phyloP scores from a whole-genome alignment of 2,888 invertebrate species.

The Germaria angustata region DNA sequence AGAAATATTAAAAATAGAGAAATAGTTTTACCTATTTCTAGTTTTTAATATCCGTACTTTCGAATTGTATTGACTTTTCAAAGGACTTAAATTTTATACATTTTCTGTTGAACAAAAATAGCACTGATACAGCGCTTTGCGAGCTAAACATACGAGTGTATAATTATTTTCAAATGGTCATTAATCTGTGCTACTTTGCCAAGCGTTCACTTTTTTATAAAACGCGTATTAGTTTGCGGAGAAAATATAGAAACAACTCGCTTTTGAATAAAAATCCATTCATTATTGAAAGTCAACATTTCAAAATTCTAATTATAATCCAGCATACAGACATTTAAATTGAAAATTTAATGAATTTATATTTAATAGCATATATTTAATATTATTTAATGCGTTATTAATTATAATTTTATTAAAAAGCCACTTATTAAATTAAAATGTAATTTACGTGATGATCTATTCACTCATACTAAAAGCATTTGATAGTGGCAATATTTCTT shows the following conservation, averaged over 20 bases:
- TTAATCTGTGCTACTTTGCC: no score
- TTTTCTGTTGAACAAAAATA: no score
- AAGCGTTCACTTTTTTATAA: no score
- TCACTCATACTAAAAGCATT: neutral
- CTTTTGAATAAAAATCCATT: neutral
- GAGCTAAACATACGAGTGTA: no score
- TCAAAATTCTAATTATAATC: neutral
- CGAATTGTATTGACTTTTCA: no score
- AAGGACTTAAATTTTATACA: no score
- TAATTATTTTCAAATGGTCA: no score
- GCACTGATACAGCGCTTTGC: no score
- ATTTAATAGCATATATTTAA: neutral
- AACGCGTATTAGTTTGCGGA: neutral
- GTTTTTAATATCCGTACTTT: no score
- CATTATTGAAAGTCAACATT: neutral
- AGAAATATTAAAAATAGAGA: no score
- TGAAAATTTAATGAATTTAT: neutral
- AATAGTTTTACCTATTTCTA: no score
- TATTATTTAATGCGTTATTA: neutral
- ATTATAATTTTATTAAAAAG: neutral
- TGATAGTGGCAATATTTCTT: neutral
- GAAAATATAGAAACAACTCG: neutral
- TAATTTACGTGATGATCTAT: neutral
- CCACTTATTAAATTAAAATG: neutral
- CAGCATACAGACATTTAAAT: neutral